Evolutionary conservation across 2,888 invertebrate species (phyloP).

Genomic region (Aproaerema taeniolella): DNA sequence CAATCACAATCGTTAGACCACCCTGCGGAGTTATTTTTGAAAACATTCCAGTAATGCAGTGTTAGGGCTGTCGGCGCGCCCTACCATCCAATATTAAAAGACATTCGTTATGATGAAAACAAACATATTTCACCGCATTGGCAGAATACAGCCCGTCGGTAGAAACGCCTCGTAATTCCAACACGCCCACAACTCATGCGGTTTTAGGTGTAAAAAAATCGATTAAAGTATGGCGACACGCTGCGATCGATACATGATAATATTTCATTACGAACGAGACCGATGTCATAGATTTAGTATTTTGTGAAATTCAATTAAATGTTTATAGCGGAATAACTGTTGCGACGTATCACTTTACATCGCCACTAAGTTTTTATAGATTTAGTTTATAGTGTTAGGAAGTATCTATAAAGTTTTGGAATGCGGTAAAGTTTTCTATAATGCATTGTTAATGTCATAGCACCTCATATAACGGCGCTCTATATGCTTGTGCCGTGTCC

Average conservation of each 20-base stretch:
- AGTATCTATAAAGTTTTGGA: constrained; percentile 36
- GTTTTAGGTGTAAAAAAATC: constrained; percentile 77
- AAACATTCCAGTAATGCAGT: constrained; percentile 49
- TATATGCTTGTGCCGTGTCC: too few relatives aligned
- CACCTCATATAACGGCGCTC: too few relatives aligned
- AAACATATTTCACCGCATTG: constrained; percentile 69
- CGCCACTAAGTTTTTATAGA: constrained; percentile 44
- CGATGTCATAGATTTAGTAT: constrained; percentile 58
- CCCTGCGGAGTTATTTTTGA: constrained; percentile 60
- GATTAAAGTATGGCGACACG: constrained; percentile 73
- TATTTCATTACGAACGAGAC: constrained; percentile 66
- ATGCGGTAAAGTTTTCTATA: constrained; percentile 33
- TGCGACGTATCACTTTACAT: constrained; percentile 60
- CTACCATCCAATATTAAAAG: constrained; percentile 45
- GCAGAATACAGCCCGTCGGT: constrained; percentile 53
- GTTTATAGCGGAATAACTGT: constrained; percentile 57
- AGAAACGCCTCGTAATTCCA: constrained; percentile 68
- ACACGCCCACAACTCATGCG: constrained; percentile 67
- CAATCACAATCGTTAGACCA: constrained; percentile 44
- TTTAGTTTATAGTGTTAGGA: constrained; percentile 37
- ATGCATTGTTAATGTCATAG: not conserved
- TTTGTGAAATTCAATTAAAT: constrained; percentile 73
- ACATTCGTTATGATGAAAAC: constrained; percentile 64
- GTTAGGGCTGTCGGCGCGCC: constrained; percentile 39
- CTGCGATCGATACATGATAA: constrained; percentile 73